Base-by-base conservation (phyloP, 2,888 invertebrate species). In the Clanis bilineata region DNA sequence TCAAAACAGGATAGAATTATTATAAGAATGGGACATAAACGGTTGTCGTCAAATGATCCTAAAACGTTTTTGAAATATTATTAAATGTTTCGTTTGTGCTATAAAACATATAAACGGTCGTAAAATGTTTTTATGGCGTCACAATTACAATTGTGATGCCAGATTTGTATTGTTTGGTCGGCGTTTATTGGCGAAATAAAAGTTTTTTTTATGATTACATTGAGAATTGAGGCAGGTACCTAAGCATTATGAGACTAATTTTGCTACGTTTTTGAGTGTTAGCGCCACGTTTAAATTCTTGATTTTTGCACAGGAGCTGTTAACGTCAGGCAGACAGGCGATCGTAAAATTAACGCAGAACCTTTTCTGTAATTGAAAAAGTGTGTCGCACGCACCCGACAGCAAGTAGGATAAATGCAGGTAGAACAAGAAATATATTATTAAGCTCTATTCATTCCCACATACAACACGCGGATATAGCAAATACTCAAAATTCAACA, bases 21-120 rank as follows among this genome's bases (percentile, higher is more conserved):
- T 25, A 41, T 25, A 23, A 18, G 6, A 12, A 12, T 25, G 18
- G 2, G 23, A 25, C 3, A 39, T 28, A 10, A 58, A 58, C 25
- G n/a, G 6, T 6, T 18, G 38, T 38, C 45, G 36, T 57, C 18
- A 58, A 62, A 59, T 44, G 18, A 58, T 51, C 39, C 39, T 36
- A 39, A 58, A 58, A 25, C 58, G 38, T 71, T 71, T 73, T 67
- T 65, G 56, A 64, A 68, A 65, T 68, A 69, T 72, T 66, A 64
- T 65, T 66, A 67, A 67, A 62, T 62, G 43, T 22, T 45, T 43
- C 47, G 22, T 57, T 54, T 10, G 38, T 12, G 38, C 41, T 38
- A 61, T 61, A 58, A 61, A 61, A 54, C 51, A 57, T 28, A 61
- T 57, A 58, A 54, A 54, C 41, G 41, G 38, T 23, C 41, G 54